A percentile compares a stretch with the other conserved stretches of the same genome.
These are phyloP conservation scores for Pomatorhinus ruficollis DNA, from an alignment of 2,113 vertebrate genomes.

Conservation along the genomic window DNA sequence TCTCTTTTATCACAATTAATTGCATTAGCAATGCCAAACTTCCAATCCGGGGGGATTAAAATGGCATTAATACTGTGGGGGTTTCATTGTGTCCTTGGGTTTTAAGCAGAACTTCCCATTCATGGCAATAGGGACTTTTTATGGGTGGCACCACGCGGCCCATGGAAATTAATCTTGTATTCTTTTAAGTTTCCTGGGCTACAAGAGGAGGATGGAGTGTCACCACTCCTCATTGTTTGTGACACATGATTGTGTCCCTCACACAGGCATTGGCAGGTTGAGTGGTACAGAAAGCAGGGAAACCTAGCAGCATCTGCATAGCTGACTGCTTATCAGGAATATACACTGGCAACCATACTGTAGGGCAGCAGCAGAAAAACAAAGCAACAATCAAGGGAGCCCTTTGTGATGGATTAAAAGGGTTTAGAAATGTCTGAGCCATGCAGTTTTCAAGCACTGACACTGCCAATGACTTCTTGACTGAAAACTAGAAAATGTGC, in stretches of 20 bases:
- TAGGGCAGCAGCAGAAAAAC: constrained; percentile 77
- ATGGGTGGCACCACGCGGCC: not conserved
- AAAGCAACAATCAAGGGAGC: constrained; percentile 77
- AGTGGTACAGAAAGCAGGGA: constrained; percentile 17
- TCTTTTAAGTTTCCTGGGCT: constrained; percentile 51
- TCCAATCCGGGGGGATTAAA: not conserved
- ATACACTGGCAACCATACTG: constrained; percentile 78
- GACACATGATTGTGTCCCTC: not conserved
- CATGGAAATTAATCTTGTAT: constrained; percentile 51
- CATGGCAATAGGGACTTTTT: not conserved
- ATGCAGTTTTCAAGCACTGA: constrained; percentile 72
- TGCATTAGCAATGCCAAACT: not conserved
- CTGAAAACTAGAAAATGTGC: constrained; percentile 73
- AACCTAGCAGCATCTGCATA: constrained; percentile 66
- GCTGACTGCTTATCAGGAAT: constrained; percentile 79
- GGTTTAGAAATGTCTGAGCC: constrained; percentile 79
- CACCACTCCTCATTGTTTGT: not conserved
- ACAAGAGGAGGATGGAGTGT: constrained; percentile 16
- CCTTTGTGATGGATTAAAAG: constrained; percentile 81
- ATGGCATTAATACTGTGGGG: not conserved
- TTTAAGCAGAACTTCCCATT: constrained; percentile 4
- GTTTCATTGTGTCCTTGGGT: not conserved
- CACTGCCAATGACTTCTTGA: constrained; percentile 77
- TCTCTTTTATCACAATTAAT: constrained; percentile 39
- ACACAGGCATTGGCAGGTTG: constrained; percentile 58